Evolutionary conservation across 2,113 vertebrate genomes (phyloP).

Genomic region (Stomatorhinus ivindoensis): DNA sequence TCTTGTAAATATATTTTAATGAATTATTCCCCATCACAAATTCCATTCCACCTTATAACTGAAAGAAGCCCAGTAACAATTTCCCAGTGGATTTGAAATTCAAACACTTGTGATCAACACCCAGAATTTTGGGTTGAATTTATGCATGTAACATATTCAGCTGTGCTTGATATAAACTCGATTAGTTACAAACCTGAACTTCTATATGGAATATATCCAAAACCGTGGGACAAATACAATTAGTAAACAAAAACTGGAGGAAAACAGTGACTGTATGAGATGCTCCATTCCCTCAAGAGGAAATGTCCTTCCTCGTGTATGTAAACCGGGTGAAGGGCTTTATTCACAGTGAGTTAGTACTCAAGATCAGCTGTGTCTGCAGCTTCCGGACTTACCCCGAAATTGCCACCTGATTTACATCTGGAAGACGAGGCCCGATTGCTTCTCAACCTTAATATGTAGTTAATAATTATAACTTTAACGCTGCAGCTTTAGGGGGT

Average conservation of each 20-base stretch:
- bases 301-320: background rate
- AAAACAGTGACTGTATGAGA: background rate
- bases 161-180: background rate
- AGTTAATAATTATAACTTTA: background rate
- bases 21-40: background rate
- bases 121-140: background rate
- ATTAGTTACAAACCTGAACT: background rate
- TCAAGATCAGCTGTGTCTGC: background rate
- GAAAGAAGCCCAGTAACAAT: background rate
- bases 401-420: background rate
- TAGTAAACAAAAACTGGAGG: background rate
- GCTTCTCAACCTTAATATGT: background rate
- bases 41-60: background rate
- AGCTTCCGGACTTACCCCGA: background rate
- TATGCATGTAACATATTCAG: background rate
- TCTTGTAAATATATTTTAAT: background rate
- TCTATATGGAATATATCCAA: background rate
- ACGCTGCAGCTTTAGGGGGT: background rate
- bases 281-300: background rate
- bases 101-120: background rate
- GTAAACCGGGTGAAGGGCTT: background rate
- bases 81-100: background rate
- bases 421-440: background rate
- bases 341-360: background rate
- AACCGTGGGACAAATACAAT: background rate